Conservation (phyloP, 2,113 vertebrate genomes). For the Lampris incognitus region DNA sequence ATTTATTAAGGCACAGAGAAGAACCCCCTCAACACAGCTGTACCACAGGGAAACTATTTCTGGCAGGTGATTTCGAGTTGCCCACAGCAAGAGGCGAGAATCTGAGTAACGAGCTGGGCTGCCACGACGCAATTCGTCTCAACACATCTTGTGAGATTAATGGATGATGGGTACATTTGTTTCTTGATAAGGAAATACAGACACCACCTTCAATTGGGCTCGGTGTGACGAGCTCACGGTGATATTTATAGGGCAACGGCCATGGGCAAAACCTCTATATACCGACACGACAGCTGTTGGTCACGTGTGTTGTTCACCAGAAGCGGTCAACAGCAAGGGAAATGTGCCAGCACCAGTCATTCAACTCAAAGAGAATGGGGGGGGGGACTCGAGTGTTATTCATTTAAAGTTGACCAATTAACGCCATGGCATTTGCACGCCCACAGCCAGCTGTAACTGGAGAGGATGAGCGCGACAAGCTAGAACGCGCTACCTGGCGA, state of each 20-base stretch:
- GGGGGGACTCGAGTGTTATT: no score
- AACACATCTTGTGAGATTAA: neutral
- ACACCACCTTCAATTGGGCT: slow-evolving; percentile 20
- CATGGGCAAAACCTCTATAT: slow-evolving; percentile 42
- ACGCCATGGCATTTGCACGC: neutral
- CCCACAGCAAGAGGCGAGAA: no score
- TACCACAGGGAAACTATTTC: neutral
- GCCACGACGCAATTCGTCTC: no score
- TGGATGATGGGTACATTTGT: neutral
- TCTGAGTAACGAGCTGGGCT: neutral
- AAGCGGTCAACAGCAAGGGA: slow-evolving; percentile 22
- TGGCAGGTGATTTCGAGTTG: no score
- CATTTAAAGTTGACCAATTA: neutral
- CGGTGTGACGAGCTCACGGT: slow-evolving; percentile 26
- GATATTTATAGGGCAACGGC: slow-evolving; percentile 77
- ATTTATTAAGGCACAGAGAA: neutral
- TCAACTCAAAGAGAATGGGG: neutral
- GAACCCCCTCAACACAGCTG: neutral
- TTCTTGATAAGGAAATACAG: neutral
- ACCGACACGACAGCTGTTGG: slow-evolving; percentile 67
- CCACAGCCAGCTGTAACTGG: neutral
- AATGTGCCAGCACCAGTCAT: slow-evolving; percentile 23
- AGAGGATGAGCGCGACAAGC: neutral
- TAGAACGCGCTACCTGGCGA: slow-evolving; percentile 22
- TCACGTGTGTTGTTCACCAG: slow-evolving; percentile 61